Base-by-base conservation (phyloP, 2,113 vertebrate species). In the mouse (Mus musculus) region DNA sequence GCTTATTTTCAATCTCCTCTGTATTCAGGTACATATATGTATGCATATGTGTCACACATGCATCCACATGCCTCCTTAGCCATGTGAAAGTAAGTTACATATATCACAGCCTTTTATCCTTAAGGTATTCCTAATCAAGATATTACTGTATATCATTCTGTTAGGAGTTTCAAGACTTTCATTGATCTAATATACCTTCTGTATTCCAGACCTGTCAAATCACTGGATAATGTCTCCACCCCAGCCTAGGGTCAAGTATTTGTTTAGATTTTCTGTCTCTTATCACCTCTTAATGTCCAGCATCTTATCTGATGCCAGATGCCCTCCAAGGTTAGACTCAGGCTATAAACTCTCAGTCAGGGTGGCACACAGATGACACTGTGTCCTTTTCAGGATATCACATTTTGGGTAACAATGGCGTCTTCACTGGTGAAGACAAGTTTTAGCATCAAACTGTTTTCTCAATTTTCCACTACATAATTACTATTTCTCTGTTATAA, bases 401-500 rank as follows among this genome's bases (percentile, higher is more conserved):
- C 63, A 85, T 93, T 59, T 89, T 61, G 33, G 95, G 61, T 91
- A 24, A 92, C 20, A 49, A 73, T 71, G 16, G 49, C 22, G 39
- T 92, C 24, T 94, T 96, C 56, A 76, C 9, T 90, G 56, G 61
- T 89, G n/a, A 49, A 24, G 85, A 24, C 11, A 84, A 89, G 13
- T 90, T 91, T 87, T 65, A 94, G 69, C 39, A 94, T 17, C 39
- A 56, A 87, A 67, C 52, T 94, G 61, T 56, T 89, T n/a, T 69
- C 49, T 93, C 59, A 93, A 90, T 88, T 95, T 42, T 90, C 82
- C 76, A 93, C 54, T 84, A 10, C 77, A 49, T 90, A 96, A 95
- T 95, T 95, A 90, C 61, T 95, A 75, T 94, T 96, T 92, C 93
- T 56, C 61, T 4, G 36, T 95, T 92, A 72, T 11, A 89, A 94